Base-by-base conservation (phyloP, 2,888 invertebrate genomes). In the Poecilobothrus nobilitatus region DNA sequence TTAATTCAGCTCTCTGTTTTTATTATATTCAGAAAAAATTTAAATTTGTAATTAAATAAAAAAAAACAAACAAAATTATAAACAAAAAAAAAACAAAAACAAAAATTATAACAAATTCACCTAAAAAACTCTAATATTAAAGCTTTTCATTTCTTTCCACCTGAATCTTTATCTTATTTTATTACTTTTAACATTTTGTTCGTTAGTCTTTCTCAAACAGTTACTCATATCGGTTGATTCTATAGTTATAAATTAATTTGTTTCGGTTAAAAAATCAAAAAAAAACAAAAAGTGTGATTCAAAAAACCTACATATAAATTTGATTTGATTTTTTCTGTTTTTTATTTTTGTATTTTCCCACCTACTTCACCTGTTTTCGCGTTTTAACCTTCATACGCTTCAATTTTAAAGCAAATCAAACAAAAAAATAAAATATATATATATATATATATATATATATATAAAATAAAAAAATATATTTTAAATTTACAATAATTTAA, bases 281-380 rank as follows among this genome's bases (percentile, higher is more conserved):
- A 53, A 53, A 53, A 53, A 53, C 10, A 53, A 53, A 53, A 18
- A 53, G 2, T 18, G 15, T 18, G 15, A 41, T 53, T 53, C 18
- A 9, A 12, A 4, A 53, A 53, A 53, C 53, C 53, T n/a, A 53
- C 53, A 53, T 53, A 53, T 2, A 53, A 53, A 53, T 53, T 53
- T 53, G 15, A 18, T 53, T n/a, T 27, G 27, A 4, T 27, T 27
- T 2, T 27, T 27, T 27, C 3, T 27, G 27, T 27, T 27, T 27
- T 27, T 27, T 53, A 4, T 53, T 53, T 27, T 53, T 53, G 53
- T 53, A 12, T 41, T 41, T 53, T 18, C 53, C 53, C 53, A 53
- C 53, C 53, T 53, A 53, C 53, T 53, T 53, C 53, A 53, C 53
- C 53, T 53, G 53, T 53, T 53, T 41, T 53, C 53, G 53, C 53